Evolutionary conservation across 2,888 invertebrate genomes (phyloP), one percentile per base, ranked within the genome.

Genomic region (Cosmopolites sordidus): DNA sequence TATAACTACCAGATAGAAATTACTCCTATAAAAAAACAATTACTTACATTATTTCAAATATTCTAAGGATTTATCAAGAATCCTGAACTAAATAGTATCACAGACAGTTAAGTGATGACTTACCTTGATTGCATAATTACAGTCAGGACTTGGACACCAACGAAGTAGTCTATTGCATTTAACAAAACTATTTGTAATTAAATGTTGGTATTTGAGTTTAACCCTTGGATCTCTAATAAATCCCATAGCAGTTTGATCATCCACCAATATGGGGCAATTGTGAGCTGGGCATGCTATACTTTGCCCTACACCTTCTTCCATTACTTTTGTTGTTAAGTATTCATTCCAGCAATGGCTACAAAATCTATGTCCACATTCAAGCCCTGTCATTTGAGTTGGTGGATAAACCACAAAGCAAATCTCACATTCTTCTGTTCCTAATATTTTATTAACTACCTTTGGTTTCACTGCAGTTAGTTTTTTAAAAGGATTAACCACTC

Each of bases 101-200:
- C n/a, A n/a, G n/a, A n/a, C n/a, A n/a, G n/a, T n/a, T n/a, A n/a
- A n/a, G n/a, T n/a, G n/a, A n/a, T n/a, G n/a, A n/a, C n/a, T n/a
- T 59, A 79, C 79, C 76, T 92, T 92, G 63, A 95, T 83, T 15
- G 94, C 97, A 76, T 93, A 93, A 69, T 89, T 95, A 78, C 99
- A 99, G 77, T 98, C 97, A 15, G 96, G 92, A 59, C 92, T 94
- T 61, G 99, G 98, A 74, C 99, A 99, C 98, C 98, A 99, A 69
- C 95, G 86, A 68, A 99, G 79, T 67, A 97, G 78, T 64, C 94
- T 84, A 77, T 98, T 98, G 76, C 97, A 97, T 88, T 96, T 94
- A 58, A 98, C 96, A 78, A 97, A 98, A 80, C 96, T 97, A 76
- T 97, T 98, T 53, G 96, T 96, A 68, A 98, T 96, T 66, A 97